A percentile compares a stretch with the other conserved stretches of the same genome.
These are phyloP conservation scores for Ips nitidus DNA, from an alignment of 1,140 invertebrate species.

Conservation along the genomic window DNA sequence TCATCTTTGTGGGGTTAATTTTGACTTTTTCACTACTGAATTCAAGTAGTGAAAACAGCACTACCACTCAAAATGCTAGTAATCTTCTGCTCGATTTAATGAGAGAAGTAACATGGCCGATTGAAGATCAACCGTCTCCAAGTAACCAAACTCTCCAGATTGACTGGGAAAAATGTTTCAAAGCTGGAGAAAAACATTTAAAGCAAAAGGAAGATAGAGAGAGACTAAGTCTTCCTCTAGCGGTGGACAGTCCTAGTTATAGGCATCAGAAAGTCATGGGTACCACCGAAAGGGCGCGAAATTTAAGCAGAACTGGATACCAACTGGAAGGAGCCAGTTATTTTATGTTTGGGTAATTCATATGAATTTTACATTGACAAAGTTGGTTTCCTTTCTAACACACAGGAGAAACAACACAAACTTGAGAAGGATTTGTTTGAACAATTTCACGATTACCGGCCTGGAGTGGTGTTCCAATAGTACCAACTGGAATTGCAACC, in stretches of 20 bases:
- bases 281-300: conserved; percentile 59
- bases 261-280: conserved; percentile 68
- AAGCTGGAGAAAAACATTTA: background rate
- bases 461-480: conserved; percentile 23
- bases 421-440: background rate
- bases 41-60: background rate
- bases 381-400: background rate
- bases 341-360: conserved; percentile 52
- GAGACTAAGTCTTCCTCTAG: conserved; percentile 52
- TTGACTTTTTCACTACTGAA: background rate
- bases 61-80: background rate
- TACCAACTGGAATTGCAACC: conserved; percentile 19
- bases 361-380: conserved; percentile 10
- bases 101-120: background rate
- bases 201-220: conserved; percentile 52
- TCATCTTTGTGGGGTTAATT: background rate
- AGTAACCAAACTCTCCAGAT: background rate
- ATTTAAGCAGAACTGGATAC: conserved; percentile 63
- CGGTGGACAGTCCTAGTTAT: conserved; percentile 62
- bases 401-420: background rate
- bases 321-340: conserved; percentile 67
- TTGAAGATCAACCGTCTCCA: background rate
- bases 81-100: background rate
- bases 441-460: conserved; percentile 22
- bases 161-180: background rate